Conservation (phyloP, 1,140 invertebrate species). For the Caenorhabditis elegans region WBcel235 BX284605.5:14799001-14799500, state of each 20-base stretch:
- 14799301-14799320: conserved; percentile 13
- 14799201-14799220: background rate
- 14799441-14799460: too few relatives aligned
- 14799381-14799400: conserved; percentile 11
- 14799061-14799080: conserved; percentile 7
- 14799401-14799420: background rate
- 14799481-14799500: too few relatives aligned
- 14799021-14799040: background rate
- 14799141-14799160: conserved; percentile 11
- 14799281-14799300: conserved; percentile 19
- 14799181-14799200: background rate
- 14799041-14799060: background rate
- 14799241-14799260: conserved; percentile 26
- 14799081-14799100: background rate
- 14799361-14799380: background rate
- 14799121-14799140: background rate
- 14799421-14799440: too few relatives aligned
- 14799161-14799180: background rate
- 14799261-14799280: conserved; percentile 15
- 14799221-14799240: conserved; percentile 22
- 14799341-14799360: background rate
- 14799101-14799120: background rate
- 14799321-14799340: conserved; percentile 12
- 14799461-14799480: too few relatives aligned
- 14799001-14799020: background rate